These are phyloP conservation scores for Hirtodrosophila duncani DNA, from an alignment of 2,888 invertebrate genomes.

Conservation along the genomic window DNA sequence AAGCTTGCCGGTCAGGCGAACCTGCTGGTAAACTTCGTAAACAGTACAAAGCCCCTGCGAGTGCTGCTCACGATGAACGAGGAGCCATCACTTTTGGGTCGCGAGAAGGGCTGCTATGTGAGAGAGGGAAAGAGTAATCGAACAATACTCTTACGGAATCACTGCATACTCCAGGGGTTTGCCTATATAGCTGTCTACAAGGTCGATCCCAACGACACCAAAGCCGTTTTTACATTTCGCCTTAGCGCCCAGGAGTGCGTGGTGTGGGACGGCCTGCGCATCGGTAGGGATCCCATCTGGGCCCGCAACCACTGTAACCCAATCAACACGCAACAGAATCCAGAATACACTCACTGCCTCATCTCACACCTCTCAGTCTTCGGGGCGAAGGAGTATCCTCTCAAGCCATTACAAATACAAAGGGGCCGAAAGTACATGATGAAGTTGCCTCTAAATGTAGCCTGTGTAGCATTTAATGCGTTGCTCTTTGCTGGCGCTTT, in stretches of 20 bases:
- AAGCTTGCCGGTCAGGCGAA: neutral
- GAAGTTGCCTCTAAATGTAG: neutral
- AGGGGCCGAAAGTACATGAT: neutral
- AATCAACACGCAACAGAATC: neutral
- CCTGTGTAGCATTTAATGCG: neutral
- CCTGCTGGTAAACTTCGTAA: constrained; percentile 17
- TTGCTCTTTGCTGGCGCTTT: neutral
- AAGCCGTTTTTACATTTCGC: constrained; percentile 8
- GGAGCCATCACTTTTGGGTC: constrained; percentile 3
- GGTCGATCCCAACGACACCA: neutral
- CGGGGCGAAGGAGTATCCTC: constrained; percentile 9
- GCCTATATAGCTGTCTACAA: constrained; percentile 28
- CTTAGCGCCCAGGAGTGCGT: constrained; percentile 14
- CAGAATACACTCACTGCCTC: neutral
- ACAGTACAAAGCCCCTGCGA: constrained; percentile 3
- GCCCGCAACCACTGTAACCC: neutral
- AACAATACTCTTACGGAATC: constrained; percentile 13
- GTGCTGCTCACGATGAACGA: constrained; percentile 20
- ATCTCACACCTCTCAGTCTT: constrained; percentile 13
- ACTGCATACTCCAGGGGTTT: neutral
- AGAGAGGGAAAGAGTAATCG: neutral
- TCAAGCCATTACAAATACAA: constrained; percentile 2
- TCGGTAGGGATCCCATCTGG: constrained; percentile 2
- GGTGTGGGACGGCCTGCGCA: neutral
- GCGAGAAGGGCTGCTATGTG: constrained; percentile 4